Conservation (phyloP, 2,113 vertebrate species). For the Hyla sarda region DNA sequence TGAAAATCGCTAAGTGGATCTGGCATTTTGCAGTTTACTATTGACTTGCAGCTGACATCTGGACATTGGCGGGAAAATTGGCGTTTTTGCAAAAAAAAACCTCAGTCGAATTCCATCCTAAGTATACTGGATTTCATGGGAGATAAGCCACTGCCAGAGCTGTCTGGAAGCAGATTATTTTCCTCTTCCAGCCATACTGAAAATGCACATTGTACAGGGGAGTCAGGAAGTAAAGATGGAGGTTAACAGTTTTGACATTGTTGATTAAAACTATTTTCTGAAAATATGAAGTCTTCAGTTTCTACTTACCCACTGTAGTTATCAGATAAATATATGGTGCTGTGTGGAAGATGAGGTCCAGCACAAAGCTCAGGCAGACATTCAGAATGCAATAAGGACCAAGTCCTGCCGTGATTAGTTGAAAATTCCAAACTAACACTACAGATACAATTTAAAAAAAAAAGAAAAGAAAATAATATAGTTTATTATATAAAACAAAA, state of each 20-base stretch:
- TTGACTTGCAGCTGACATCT: no score
- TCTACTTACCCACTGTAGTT: conserved; percentile 93
- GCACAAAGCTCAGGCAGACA: conserved; percentile 93
- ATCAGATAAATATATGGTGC: conserved; percentile 93
- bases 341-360: conserved; percentile 92
- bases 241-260: background rate
- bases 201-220: no score
- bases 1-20: no score
- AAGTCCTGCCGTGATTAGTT: conserved; percentile 91
- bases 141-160: no score
- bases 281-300: background rate
- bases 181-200: no score
- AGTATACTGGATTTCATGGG: no score
- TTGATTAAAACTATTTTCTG: background rate
- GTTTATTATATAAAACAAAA: background rate
- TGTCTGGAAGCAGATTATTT: no score
- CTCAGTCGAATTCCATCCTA: no score
- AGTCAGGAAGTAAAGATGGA: no score
- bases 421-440: conserved; percentile 95
- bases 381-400: conserved; percentile 92
- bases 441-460: background rate
- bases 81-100: no score
- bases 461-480: background rate
- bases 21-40: no score
- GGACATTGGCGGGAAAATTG: no score